phyloP scores from a whole-genome alignment of 2,797 vertebrate genomes.

The Microctenopoma stevenorrisi region DNA sequence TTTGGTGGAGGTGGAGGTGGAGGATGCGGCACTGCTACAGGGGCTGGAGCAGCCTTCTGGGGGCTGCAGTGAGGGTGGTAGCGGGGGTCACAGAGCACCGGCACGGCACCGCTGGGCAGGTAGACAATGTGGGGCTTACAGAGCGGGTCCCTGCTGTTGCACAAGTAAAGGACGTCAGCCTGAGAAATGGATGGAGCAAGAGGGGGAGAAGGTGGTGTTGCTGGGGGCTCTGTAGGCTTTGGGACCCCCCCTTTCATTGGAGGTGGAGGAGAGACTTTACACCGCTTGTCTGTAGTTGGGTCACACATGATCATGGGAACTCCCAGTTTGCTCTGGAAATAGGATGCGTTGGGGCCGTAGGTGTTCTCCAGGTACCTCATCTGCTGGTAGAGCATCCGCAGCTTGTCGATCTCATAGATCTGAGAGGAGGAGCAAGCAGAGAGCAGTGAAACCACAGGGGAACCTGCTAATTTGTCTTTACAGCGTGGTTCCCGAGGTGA shows the following conservation, averaged over 20 bases:
- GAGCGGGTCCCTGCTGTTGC: conserved; percentile 83
- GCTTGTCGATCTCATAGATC: conserved; percentile 87
- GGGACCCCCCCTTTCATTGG: conserved; percentile 72
- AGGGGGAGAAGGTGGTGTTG: conserved; percentile 43
- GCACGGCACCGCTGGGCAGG: conserved; percentile 78
- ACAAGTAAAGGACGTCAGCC: conserved; percentile 81
- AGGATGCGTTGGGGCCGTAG: conserved; percentile 82
- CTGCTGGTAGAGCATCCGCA: conserved; percentile 87
- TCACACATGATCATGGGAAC: conserved; percentile 77
- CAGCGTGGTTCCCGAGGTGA: too few species aligned
- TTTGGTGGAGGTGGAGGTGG: conserved; percentile 58
- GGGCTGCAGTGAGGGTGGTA: conserved; percentile 81
- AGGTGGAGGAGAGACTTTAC: conserved; percentile 61
- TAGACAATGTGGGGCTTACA: conserved; percentile 87
- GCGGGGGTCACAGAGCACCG: conserved; percentile 85
- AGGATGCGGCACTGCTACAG: conserved; percentile 13
- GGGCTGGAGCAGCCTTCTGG: conserved; percentile 60
- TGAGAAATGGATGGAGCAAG: conserved; percentile 66
- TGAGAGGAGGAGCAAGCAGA: conserved; percentile 39
- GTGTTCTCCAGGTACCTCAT: conserved; percentile 84
- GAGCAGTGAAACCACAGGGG: background rate
- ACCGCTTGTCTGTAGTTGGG: conserved; percentile 81
- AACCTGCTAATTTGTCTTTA: too few species aligned
- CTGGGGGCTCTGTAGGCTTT: conserved; percentile 36
- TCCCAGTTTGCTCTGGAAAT: conserved; percentile 83